Base-by-base conservation (phyloP, 2,888 invertebrate genomes). In the Drosophila atroscutellata region DNA sequence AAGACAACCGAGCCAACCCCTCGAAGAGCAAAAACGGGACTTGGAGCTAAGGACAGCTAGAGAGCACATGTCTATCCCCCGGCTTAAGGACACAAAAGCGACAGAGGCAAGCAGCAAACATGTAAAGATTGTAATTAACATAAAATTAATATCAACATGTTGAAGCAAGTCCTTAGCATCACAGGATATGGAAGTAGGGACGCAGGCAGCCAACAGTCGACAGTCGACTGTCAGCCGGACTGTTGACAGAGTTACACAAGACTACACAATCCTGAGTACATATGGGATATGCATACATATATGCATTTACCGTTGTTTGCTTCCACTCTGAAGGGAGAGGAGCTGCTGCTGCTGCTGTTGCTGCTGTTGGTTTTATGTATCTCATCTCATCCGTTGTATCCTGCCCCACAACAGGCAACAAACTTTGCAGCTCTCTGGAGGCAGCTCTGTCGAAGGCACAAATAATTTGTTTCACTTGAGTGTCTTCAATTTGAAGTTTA, bases 101-200 rank as follows among this genome's bases (percentile, higher is more conserved):
- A 37, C 39, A 28, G 60, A 72, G 60, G 57, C 74, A 74, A 74
- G 72, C 81, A 76, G 72, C 81, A 85, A 80, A 80, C 77, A 76
- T 73, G 83, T 66, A 78, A 80, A 89, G 81, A 77, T 83, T 80
- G 89, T 86, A 87, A 87, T 87, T 87, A 87, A 86, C 90, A 87
- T 87, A 81, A 86, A 88, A 90, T 87, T 86, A 87, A 86, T 88
- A 88, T 80, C 76, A 86, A 78, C 86, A 89, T 75, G 74, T 72
- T 42, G 57, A 42, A 68, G 57, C 45, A 72, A 57, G 66, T 71
- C 49, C 63, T 60, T 28, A 51, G 55, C 36, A 49, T 26, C 51
- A 64, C 51, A 52, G 64, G 60, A 65, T 28, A 8, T 57, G 52
- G 60, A 39, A 76, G 26, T 51, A 30, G 34, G 49, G 26, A 45